Conservation (phyloP, 2,888 invertebrate species). For the Cloeon dipterum region DNA sequence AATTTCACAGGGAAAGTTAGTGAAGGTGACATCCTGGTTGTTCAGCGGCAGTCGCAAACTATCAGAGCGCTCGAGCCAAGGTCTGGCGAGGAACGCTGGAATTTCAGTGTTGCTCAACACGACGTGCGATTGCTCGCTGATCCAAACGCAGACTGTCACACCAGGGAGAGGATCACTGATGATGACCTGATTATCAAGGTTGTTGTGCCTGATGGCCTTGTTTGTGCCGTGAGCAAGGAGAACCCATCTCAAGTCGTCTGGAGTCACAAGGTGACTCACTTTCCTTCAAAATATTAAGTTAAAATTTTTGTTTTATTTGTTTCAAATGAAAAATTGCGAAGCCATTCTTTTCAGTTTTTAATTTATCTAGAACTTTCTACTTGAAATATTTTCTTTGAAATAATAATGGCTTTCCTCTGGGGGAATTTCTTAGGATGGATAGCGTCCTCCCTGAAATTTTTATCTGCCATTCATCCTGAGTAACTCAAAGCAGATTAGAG, state of each 20-base stretch:
- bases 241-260: slow-evolving; percentile 35
- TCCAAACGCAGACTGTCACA: slow-evolving; percentile 17
- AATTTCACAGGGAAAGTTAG: slow-evolving; percentile 34
- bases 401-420: too few relatives aligned
- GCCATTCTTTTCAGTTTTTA: too few relatives aligned
- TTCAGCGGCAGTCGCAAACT: slow-evolving; percentile 64
- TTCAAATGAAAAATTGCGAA: too few relatives aligned
- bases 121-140: slow-evolving; percentile 33
- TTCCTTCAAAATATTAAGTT: slow-evolving; percentile 6
- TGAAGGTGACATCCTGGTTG: slow-evolving; percentile 37
- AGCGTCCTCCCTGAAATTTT: too few relatives aligned
- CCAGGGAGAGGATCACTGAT: slow-evolving; percentile 11
- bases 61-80: slow-evolving; percentile 76
- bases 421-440: too few relatives aligned
- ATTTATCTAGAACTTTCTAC: too few relatives aligned
- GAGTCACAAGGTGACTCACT: slow-evolving; percentile 62
- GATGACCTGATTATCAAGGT: slow-evolving; percentile 33
- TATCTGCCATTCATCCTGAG: too few relatives aligned
- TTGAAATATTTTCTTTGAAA: too few relatives aligned
- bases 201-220: slow-evolving; percentile 43
- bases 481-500: too few relatives aligned
- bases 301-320: slow-evolving; percentile 1
- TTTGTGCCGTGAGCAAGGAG: slow-evolving; percentile 37
- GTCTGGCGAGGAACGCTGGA: slow-evolving; percentile 78
- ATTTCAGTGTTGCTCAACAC: slow-evolving; percentile 84